Evolutionary conservation across 2,113 vertebrate genomes (phyloP).

Genomic region (Clarias gariepinus): DNA sequence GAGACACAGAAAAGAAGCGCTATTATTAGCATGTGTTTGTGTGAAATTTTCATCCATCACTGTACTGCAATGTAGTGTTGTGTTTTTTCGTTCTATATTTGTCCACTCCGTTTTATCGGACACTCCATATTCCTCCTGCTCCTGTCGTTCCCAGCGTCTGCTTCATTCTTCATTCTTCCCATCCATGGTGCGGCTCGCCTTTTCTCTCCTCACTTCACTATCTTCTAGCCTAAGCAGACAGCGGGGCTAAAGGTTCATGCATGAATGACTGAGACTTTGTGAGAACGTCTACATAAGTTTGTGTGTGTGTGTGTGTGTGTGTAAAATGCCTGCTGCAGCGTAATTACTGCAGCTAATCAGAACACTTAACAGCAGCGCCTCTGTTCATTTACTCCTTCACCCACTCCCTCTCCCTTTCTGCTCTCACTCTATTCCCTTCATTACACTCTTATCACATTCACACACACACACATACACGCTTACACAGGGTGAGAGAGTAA

Average conservation of each 20-base stretch:
- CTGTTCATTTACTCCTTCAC: constrained; percentile 67
- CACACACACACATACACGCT: constrained; percentile 61
- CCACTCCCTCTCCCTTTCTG: constrained; percentile 43
- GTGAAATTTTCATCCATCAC: not conserved
- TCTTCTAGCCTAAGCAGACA: constrained; percentile 17
- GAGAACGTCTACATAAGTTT: constrained; percentile 27
- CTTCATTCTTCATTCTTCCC: constrained; percentile 16
- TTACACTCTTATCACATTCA: constrained; percentile 47
- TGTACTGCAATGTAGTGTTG: not conserved
- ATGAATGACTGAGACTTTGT: constrained; percentile 26
- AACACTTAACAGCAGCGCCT: constrained; percentile 74
- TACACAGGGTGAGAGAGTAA: constrained; percentile 56
- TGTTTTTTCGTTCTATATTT: not conserved
- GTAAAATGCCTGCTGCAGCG: constrained; percentile 67
- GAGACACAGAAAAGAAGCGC: not conserved
- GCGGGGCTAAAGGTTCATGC: not conserved
- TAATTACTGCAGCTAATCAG: constrained; percentile 79
- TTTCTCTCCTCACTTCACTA: not conserved
- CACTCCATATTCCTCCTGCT: not conserved
- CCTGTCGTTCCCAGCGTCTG: too few relatives aligned
- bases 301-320: constrained; percentile 58
- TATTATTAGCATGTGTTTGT: constrained; percentile 7
- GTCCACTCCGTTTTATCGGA: not conserved
- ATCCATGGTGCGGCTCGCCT: not conserved
- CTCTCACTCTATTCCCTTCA: constrained; percentile 8